Evolutionary conservation across 2,888 invertebrate species (phyloP).

Genomic region (Lasioglossum calceatum): DNA sequence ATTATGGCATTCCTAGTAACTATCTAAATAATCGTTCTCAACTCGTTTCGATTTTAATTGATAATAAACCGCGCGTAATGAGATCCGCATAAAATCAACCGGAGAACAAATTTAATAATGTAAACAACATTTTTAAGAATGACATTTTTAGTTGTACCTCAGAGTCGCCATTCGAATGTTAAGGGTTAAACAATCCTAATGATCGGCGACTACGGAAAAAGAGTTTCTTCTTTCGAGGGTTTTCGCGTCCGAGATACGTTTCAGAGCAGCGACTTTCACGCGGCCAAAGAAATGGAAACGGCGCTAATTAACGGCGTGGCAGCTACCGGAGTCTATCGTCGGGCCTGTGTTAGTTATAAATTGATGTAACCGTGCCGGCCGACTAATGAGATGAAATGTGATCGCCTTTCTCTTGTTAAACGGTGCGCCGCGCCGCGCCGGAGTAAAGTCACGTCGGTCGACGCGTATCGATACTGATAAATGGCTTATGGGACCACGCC

Average conservation of each 20-base stretch:
- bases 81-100: no score
- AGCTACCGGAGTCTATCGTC: constrained; percentile 55
- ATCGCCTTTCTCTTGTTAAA: constrained; percentile 84
- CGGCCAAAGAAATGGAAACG: constrained; percentile 55
- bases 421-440: constrained; percentile 65
- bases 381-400: constrained; percentile 83
- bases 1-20: no score
- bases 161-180: no score
- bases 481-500: constrained; percentile 52
- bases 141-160: no score
- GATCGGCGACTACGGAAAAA: neutral
- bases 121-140: no score
- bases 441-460: constrained; percentile 75
- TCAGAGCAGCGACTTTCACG: constrained; percentile 56
- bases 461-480: constrained; percentile 65
- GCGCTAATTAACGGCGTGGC: constrained; percentile 67
- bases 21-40: no score
- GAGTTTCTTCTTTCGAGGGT: neutral
- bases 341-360: constrained; percentile 77
- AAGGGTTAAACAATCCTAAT: constrained; percentile 18
- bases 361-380: constrained; percentile 79
- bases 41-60: no score
- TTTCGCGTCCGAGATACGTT: neutral
- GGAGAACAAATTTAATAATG: no score
- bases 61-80: no score